Evolutionary conservation across 1,140 invertebrate species (phyloP).

Genomic region (Camponotus floridanus): DNA sequence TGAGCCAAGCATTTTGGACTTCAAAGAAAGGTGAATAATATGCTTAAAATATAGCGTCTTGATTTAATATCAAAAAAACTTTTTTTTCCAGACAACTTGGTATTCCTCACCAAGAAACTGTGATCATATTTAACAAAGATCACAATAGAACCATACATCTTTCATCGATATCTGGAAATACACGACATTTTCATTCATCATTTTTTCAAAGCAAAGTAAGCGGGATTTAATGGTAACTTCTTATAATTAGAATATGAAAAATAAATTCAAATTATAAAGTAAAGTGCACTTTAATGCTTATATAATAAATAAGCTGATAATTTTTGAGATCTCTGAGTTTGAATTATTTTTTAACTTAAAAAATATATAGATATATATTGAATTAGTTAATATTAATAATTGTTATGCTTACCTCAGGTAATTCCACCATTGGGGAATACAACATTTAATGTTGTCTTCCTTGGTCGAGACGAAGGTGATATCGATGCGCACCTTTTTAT

Average conservation of each 20-base stretch:
- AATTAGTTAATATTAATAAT: background rate
- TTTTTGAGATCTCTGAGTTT: background rate
- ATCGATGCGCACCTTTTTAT: slow-evolving; percentile 96
- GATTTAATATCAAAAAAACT: slow-evolving; percentile 22
- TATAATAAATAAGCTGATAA: background rate
- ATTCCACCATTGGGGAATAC: slow-evolving; percentile 96
- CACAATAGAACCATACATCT: slow-evolving; percentile 92
- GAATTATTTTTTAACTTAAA: background rate
- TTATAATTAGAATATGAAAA: background rate
- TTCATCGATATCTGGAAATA: slow-evolving; percentile 95
- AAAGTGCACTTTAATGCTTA: background rate
- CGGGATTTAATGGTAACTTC: slow-evolving; percentile 27
- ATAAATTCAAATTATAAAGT: background rate
- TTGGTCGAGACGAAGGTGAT: slow-evolving; percentile 95
- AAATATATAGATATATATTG: background rate
- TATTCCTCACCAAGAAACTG: slow-evolving; percentile 92
- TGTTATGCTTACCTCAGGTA: slow-evolving; percentile 87
- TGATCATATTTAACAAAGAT: slow-evolving; percentile 93
- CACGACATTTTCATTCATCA: slow-evolving; percentile 95
- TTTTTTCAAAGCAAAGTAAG: slow-evolving; percentile 96
- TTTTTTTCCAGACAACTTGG: slow-evolving; percentile 91
- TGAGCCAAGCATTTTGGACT: slow-evolving; percentile 83
- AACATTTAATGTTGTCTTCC: slow-evolving; percentile 97
- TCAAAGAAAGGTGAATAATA: slow-evolving; percentile 81
- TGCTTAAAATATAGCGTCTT: background rate